A percentile compares a stretch with the other conserved stretches of the same genome.
Conservation (phyloP, 2,888 invertebrate genomes). For the Pterostichus niger region DNA sequence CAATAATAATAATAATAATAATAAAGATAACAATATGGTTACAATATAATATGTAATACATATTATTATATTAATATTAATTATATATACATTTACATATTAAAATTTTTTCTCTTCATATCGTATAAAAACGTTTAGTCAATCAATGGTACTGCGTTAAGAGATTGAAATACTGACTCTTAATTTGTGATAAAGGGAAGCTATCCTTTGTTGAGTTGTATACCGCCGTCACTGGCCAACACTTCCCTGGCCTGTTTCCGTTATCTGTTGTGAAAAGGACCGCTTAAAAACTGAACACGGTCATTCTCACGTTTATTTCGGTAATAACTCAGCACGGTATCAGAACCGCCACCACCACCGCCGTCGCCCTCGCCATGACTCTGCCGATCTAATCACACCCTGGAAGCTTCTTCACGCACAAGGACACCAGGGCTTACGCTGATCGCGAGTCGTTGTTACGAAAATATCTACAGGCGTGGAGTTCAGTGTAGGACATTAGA, state of each 20-base stretch:
- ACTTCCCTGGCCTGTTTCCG: conserved; percentile 26
- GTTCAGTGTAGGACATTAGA: conserved; percentile 17
- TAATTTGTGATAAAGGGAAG: no score
- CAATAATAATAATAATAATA: no score
- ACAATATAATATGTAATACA: no score
- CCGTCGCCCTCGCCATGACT: neutral
- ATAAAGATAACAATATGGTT: no score
- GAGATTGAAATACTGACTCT: no score
- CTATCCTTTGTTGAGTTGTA: no score
- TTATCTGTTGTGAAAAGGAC: conserved; percentile 45
- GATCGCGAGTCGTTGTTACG: no score
- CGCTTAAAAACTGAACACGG: conserved; percentile 60
- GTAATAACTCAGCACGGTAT: conserved; percentile 53
- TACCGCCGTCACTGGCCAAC: neutral
- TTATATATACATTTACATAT: no score
- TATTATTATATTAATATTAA: no score
- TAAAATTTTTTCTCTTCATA: no score
- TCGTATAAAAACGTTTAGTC: no score
- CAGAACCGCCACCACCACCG: neutral
- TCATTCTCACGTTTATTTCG: conserved; percentile 62
- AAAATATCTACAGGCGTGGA: neutral
- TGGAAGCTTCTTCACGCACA: conserved; percentile 30
- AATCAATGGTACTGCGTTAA: no score
- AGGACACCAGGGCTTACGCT: conserved; percentile 12
- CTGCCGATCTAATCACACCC: conserved; percentile 1